These are phyloP conservation scores for Aphelenchoides bicaudatus DNA, from an alignment of 2,888 invertebrate genomes.

Conservation along the genomic window DNA sequence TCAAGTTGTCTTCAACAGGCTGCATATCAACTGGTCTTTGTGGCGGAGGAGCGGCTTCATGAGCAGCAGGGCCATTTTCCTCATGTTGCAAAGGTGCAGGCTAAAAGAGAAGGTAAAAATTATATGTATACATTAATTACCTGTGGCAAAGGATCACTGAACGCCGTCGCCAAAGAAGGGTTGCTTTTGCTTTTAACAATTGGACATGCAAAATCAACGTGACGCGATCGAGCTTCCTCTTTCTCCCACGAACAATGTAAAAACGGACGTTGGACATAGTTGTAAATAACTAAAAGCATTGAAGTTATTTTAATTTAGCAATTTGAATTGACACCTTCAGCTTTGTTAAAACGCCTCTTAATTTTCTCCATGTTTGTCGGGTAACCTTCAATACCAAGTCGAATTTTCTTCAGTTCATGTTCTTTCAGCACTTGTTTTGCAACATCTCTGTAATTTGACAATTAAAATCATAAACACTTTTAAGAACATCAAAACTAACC, in stretches of 20 bases:
- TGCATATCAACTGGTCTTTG: conserved; percentile 13
- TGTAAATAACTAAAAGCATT: conserved; percentile 77
- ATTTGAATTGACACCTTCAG: conserved; percentile 67
- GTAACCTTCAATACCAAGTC: conserved; percentile 85
- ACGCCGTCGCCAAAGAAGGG: conserved; percentile 60
- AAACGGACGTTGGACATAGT: conserved; percentile 97
- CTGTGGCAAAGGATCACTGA: conserved; percentile 63
- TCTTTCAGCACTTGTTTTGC: conserved; percentile 98
- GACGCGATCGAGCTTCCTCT: conserved; percentile 95
- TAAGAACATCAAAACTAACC: no score
- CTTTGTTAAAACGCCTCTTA: conserved; percentile 85
- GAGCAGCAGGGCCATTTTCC: conserved; percentile 10
- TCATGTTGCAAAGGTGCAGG: conserved; percentile 37
- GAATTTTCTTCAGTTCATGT: conserved; percentile 93
- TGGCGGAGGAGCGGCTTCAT: conserved; percentile 20
- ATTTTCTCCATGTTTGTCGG: conserved; percentile 99
- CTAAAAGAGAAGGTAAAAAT: conserved; percentile 27
- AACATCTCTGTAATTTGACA: no score
- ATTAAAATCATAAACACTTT: no score
- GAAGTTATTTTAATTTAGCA: background rate
- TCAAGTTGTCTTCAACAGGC: conserved; percentile 18
- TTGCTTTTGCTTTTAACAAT: conserved; percentile 61
- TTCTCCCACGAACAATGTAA: conserved; percentile 99
- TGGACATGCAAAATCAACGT: conserved; percentile 76
- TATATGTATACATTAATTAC: conserved; percentile 19